These are phyloP conservation scores for Tetramorium parvispinum DNA, from an alignment of 1,140 invertebrate species.

Conservation along the genomic window DNA sequence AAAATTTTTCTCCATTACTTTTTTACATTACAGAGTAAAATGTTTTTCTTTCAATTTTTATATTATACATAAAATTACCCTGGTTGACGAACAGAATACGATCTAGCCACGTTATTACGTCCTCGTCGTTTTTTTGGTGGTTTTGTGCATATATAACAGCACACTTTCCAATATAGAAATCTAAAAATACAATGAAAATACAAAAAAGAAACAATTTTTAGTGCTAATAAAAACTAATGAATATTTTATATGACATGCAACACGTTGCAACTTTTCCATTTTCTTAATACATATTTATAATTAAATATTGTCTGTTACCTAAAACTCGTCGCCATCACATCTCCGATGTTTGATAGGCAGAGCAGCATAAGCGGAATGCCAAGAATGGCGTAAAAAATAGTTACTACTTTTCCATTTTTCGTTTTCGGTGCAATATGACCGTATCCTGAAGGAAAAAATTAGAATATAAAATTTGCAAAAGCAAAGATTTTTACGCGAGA, in stretches of 20 bases:
- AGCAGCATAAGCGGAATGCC: constrained; percentile 98
- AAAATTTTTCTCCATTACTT: neutral
- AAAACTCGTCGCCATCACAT: constrained; percentile 97
- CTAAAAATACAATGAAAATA: constrained; percentile 81
- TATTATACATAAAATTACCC: constrained; percentile 73
- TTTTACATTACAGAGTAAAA: neutral
- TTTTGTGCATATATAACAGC: constrained; percentile 94
- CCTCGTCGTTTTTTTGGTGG: constrained; percentile 89
- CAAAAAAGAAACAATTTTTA: constrained; percentile 1
- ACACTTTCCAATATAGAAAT: constrained; percentile 95
- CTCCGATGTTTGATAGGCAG: constrained; percentile 97
- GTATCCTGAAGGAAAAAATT: constrained; percentile 89
- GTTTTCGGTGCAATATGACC: constrained; percentile 98
- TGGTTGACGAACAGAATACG: constrained; percentile 79
- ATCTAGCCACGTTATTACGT: constrained; percentile 76
- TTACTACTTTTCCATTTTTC: constrained; percentile 95
- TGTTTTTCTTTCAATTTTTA: neutral
- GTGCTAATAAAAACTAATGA: neutral
- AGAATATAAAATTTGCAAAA: neutral
- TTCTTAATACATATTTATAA: neutral
- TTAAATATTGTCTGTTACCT: constrained; percentile 84
- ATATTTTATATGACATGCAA: neutral
- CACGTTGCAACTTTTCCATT: constrained; percentile 1
- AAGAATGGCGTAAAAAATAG: constrained; percentile 97
- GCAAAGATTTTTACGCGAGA: neutral